These are phyloP conservation scores for Bombus superbus DNA, from an alignment of 1,140 invertebrate species.

Conservation along the genomic window DNA sequence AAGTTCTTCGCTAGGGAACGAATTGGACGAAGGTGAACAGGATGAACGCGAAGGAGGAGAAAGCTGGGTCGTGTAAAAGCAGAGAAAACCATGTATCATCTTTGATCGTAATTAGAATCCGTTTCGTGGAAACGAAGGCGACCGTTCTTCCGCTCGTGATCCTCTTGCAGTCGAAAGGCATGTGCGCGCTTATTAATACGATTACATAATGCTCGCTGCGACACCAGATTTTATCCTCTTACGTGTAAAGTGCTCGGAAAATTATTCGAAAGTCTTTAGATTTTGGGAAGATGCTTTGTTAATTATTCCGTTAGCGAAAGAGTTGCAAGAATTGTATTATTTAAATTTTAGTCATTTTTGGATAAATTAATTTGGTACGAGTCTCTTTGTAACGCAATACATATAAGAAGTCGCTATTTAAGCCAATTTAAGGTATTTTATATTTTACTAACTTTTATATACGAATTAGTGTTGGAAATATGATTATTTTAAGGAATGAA, in stretches of 20 bases:
- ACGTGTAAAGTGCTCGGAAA: conserved; percentile 23
- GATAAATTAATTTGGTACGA: too few species aligned
- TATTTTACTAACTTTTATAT: too few species aligned
- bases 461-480: too few species aligned
- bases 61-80: conserved; percentile 1
- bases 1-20: not conserved
- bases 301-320: not conserved
- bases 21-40: conserved; percentile 26
- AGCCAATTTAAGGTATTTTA: too few species aligned
- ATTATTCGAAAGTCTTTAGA: conserved; percentile 38
- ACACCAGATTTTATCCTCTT: conserved; percentile 44
- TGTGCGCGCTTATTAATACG: conserved; percentile 49
- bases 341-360: too few species aligned
- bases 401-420: too few species aligned
- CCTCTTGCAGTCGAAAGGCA: conserved; percentile 26
- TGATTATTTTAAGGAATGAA: too few species aligned
- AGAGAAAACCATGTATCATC: conserved; percentile 64
- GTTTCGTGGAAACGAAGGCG: conserved; percentile 66
- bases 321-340: not conserved
- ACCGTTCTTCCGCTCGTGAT: conserved; percentile 52
- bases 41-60: not conserved
- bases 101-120: conserved; percentile 71
- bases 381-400: too few species aligned
- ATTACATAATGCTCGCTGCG: conserved; percentile 51
- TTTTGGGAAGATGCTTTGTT: not conserved